These are phyloP conservation scores for Amphiduros pacificus DNA, from an alignment of 2,888 invertebrate species.

Conservation along the genomic window DNA sequence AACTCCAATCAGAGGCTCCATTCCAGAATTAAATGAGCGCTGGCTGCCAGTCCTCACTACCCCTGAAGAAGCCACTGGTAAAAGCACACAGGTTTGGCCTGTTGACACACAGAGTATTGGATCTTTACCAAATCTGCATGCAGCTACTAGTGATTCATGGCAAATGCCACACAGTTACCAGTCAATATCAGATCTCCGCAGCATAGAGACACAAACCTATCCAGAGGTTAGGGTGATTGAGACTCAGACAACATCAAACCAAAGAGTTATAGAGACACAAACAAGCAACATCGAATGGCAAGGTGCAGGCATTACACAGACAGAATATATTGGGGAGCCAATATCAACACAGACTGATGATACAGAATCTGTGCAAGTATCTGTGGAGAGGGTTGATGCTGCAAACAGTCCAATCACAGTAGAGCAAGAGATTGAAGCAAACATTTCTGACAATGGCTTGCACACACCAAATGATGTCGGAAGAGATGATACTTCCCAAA, in stretches of 20 bases:
- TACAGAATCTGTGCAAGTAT: neutral
- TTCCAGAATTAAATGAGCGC: too few species aligned
- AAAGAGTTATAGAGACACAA: conserved; percentile 17
- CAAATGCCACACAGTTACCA: too few species aligned
- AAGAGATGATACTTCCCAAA: neutral
- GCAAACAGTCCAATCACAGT: neutral
- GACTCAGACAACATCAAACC: conserved; percentile 13
- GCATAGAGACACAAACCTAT: conserved; percentile 31
- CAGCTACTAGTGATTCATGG: too few species aligned
- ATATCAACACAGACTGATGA: neutral
- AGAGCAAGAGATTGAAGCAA: neutral
- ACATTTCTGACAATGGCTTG: too few species aligned
- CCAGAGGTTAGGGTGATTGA: conserved; percentile 28
- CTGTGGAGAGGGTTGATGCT: neutral
- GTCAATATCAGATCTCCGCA: conserved; percentile 6
- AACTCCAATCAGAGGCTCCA: too few species aligned
- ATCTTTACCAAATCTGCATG: too few species aligned
- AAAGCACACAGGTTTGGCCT: too few species aligned
- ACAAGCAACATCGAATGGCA: conserved; percentile 5
- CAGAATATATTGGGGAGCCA: neutral
- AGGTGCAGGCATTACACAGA: neutral
- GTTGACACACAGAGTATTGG: too few species aligned
- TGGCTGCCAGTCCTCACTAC: too few species aligned
- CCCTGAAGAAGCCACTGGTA: too few species aligned
- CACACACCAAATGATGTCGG: neutral